Evolutionary conservation across 2,113 vertebrate genomes (phyloP), one percentile per base, ranked within the genome.

Genomic region (Indicator maculatus): DNA sequence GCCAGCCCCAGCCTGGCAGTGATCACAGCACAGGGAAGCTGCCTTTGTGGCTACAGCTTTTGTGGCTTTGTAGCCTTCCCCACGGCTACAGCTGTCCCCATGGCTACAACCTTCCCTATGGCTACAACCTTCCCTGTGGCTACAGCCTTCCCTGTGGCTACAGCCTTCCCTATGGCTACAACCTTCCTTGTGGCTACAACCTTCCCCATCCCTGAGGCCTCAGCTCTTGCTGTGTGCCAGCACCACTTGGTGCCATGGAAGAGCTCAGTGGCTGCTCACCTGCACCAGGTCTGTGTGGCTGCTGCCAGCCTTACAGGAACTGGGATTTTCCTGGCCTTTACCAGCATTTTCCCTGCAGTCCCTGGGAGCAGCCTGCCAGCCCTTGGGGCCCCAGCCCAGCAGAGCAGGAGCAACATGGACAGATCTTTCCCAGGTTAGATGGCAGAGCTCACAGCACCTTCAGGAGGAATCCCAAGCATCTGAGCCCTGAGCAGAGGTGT

Each of bases 221-320:
- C 36, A 3, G 55, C 56, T 64, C 20, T 19, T 23, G 21, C 52
- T 8, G 4, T 0, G 27, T 17, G 19, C 80, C 6, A 9, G 70
- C 80, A 31, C 10, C 73, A 1, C 3, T 2, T 1, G 18, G 81
- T n/a, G 8, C 72, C 61, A 2, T 26, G 17, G 58, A 16, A 4
- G 16, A 12, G 56, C 27, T 14, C 0, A 1, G 70, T 0, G 39
- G 6, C 20, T 3, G 61, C 83, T 56, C 38, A 26, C 27, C 76
- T 50, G 9, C 19, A 12, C 36, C 3, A 0, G n/a, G 23, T 2
- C 80, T 50, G 11, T 16, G 16, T 3, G 0, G n/a, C 23, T 2
- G 19, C 70, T 8, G n/a, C n/a, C 30, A 20, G 36, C 56, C 30
- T 36, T 7, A 4, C 64, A 5, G 14, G 4, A 31, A 23, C 23